Base-by-base conservation (phyloP, 2,797 vertebrate genomes). In the Capromys pilorides region DNA sequence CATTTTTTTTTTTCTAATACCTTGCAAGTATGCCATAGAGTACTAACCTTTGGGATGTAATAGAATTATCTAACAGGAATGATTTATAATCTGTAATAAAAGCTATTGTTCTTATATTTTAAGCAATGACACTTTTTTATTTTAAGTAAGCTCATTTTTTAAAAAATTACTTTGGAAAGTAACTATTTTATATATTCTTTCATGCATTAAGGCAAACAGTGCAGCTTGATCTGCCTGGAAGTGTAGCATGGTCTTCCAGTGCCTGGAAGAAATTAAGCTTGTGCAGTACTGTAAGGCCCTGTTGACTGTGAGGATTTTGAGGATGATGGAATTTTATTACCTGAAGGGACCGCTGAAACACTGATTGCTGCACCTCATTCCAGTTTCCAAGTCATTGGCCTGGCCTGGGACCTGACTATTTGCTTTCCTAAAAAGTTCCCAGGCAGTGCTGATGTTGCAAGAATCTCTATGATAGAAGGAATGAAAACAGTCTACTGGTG, bases 61-160 rank as follows among this genome's bases (percentile, higher is more conserved):
- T 16, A 71, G 67, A 91, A 93, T 90, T 66, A 89, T 33, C 64
- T 88, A 67, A 18, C 49, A 84, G 67, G 87, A 92, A 96, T 93
- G 88, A 73, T 92, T 85, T 54, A 61, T 51, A 77, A 54, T 54
- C 7, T 84, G 26, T 64, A 64, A 64, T 75, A 51, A 83, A 91
- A n/a, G 41, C 57, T 59, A 54, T 12, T 51, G 21, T 14, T 73
- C n/a, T 83, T 28, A 21, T 57, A 21, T 67, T 91, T 78, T 66
- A 85, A 85, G 26, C 26, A 77, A 28, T 54, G 24, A 28, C 64
- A 51, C 10, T 71, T 18, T 82, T 36, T 26, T 36, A 26, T 66
- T 91, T 85, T 77, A 85, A 85, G 71, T 28, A 66, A 86, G n/a
- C 71, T 85, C 57, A 86, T 78, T 10, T 85, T 66, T 41, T 2